Conservation (phyloP, 2,113 vertebrate species). For the Electrona antarctica region DNA sequence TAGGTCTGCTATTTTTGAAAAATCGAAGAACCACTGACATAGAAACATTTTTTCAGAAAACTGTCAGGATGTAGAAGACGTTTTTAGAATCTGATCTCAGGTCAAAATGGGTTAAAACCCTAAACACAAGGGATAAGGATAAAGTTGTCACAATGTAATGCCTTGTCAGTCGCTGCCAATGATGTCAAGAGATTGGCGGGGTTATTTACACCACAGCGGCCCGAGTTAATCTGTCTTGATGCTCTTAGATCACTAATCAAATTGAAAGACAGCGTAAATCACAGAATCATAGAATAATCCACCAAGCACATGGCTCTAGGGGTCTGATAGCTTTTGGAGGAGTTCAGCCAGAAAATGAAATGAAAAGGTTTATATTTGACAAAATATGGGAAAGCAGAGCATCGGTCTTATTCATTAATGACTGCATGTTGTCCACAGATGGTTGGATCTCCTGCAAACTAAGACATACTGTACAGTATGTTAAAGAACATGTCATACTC, state of each 20-base stretch:
- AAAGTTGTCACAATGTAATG: constrained; percentile 70
- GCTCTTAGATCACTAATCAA: constrained; percentile 71
- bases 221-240: constrained; percentile 69
- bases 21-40: too few relatives aligned
- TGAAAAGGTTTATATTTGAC: constrained; percentile 3
- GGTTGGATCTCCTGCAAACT: too few relatives aligned
- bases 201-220: constrained; percentile 69
- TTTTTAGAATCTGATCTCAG: too few relatives aligned
- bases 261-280: constrained; percentile 66
- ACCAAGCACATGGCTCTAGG: constrained; percentile 33
- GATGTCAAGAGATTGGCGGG: constrained; percentile 49
- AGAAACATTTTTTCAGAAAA: too few relatives aligned
- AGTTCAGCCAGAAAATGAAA: constrained; percentile 18
- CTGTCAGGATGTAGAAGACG: too few relatives aligned
- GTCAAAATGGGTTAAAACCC: too few relatives aligned
- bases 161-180: constrained; percentile 58
- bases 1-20: too few relatives aligned
- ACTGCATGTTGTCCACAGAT: too few relatives aligned
- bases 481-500: too few relatives aligned
- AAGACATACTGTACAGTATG: too few relatives aligned
- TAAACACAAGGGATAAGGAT: constrained; percentile 60
- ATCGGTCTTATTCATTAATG: too few relatives aligned
- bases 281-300: constrained; percentile 54
- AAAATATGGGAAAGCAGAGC: not conserved
- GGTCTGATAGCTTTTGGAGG: constrained; percentile 11